A percentile compares a stretch with the other conserved stretches of the same genome.
Evolutionary conservation across 2,113 vertebrate species (phyloP).

Genomic region (Caretta caretta): DNA sequence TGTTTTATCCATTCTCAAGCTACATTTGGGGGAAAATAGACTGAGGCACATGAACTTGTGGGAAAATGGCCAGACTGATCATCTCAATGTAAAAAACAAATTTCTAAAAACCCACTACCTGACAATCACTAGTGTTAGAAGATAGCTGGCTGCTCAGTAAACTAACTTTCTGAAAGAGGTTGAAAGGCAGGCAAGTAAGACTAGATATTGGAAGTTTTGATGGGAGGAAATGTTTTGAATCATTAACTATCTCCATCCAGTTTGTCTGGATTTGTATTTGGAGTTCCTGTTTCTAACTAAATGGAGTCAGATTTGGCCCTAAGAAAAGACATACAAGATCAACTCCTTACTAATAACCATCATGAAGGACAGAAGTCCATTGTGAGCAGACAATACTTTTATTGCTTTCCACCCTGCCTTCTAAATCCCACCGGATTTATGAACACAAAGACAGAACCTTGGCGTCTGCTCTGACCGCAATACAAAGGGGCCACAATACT

Average conservation of each 20-base stretch:
- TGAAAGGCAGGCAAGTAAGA: neutral
- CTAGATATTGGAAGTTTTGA: neutral
- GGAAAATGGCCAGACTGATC: neutral
- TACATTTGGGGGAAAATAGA: neutral
- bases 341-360: neutral
- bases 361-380: neutral
- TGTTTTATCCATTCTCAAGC: neutral
- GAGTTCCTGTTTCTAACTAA: neutral
- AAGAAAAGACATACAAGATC: neutral
- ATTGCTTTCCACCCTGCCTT: neutral
- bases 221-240: neutral
- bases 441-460: neutral
- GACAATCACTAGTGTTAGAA: neutral
- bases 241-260: neutral
- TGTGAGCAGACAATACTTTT: neutral
- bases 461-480: neutral
- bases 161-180: neutral
- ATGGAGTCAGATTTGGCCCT: neutral
- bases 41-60: neutral
- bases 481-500: neutral
- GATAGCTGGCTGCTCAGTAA: neutral
- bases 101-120: neutral
- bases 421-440: neutral
- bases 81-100: neutral
- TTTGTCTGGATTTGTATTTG: neutral